Percentiles rank a stretch among this genome's conserved stretches.
Conservation (phyloP, 2,113 vertebrate species). For the Alligator mississippiensis region DNA sequence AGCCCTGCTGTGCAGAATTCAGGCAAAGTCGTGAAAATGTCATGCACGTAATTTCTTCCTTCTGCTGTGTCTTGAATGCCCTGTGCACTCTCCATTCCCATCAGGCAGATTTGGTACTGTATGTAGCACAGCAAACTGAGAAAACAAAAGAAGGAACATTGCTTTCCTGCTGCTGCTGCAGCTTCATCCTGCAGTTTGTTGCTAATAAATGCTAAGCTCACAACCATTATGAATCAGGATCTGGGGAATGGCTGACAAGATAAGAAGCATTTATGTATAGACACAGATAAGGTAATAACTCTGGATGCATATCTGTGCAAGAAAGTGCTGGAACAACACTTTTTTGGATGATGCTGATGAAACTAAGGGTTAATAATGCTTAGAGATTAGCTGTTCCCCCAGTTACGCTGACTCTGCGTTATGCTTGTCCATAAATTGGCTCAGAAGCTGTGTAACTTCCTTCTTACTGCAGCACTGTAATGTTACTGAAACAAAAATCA, state of each 20-base stretch:
- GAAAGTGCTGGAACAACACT: background rate
- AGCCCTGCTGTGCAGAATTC: background rate
- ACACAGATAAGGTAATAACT: background rate
- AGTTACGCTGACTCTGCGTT: background rate
- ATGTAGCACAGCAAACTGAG: background rate
- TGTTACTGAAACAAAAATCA: background rate
- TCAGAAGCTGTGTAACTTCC: background rate
- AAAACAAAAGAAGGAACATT: background rate
- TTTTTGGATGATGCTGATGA: background rate
- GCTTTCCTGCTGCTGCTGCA: background rate
- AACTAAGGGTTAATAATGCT: background rate
- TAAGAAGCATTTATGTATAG: background rate
- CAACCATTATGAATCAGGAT: background rate
- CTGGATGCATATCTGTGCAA: background rate
- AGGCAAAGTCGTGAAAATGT: background rate
- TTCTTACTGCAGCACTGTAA: background rate
- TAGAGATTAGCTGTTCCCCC: background rate
- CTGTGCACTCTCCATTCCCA: background rate
- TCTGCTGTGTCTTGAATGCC: background rate
- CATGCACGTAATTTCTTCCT: background rate
- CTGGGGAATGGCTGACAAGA: background rate
- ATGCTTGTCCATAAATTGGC: background rate
- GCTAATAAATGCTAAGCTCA: background rate
- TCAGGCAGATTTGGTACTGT: background rate
- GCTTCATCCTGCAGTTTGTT: fast-evolving